Base-by-base conservation (phyloP, 1,140 invertebrate species). In the Penaeus chinensis region DNA sequence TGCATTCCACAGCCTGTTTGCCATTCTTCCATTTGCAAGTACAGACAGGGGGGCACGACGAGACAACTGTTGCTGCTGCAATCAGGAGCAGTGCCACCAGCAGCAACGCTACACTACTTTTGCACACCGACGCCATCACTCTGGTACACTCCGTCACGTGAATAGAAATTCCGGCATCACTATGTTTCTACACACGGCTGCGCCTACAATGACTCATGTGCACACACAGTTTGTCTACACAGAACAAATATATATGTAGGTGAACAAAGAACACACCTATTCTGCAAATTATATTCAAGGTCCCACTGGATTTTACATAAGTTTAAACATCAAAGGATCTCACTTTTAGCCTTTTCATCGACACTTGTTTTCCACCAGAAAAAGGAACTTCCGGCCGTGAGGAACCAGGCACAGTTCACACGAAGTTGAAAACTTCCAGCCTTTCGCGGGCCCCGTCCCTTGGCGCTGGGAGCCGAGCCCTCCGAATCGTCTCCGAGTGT, bases 11-110 rank as follows among this genome's bases (percentile, higher is more conserved):
- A 87, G 96, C 96, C 91, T 97, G 95, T 91, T 98, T 98, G 4
- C 97, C 97, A 91, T 95, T 95, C 92, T 97, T 97, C 97, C 97
- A 98, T 91, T 96, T 97, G 93, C 97, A 98, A n/a, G 94, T 93
- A 92, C 97, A 98, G 63, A 94, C 94, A 3, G 92, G 91, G 1
- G 96, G 96, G 91, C 97, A 98, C 20, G 71, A 18, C 54, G 62
- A 27, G 86, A 54, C 54, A 54, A 54, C 54, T 54, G 54, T 54
- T 54, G 78, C 62, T 24, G 82, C 32, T 19, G 37, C 32, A 32
- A 81, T 66, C 47, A 82, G 10, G 24, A 65, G 54, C 60, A 81
- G n/a, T 5, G 63, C 20, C 61, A 78, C 69, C 79, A 77, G 24
- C 47, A 76, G 42, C 85, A 81, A 65, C 37, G 74, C 66, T 60